A percentile compares a stretch with the other conserved stretches of the same genome.
phyloP scores from a whole-genome alignment of 1,140 invertebrate genomes.

The Drusus annulatus region DNA sequence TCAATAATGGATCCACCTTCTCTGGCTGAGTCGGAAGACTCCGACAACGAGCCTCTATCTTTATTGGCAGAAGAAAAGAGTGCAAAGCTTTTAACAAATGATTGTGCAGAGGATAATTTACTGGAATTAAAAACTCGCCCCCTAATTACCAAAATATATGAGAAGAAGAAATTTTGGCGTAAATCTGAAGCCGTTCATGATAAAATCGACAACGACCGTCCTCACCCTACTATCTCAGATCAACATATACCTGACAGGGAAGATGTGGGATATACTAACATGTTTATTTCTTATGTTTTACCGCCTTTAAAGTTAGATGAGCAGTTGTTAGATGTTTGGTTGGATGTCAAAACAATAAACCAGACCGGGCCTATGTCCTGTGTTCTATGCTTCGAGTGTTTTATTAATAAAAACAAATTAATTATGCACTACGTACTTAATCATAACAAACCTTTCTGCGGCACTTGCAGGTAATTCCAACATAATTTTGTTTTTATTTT shows the following conservation, averaged over 20 bases:
- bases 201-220: constrained; percentile 4
- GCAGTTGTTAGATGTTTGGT: constrained; percentile 65
- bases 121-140: constrained; percentile 44
- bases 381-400: constrained; percentile 67
- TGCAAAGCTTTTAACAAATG: constrained; percentile 5
- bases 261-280: constrained; percentile 32
- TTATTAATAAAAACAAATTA: constrained; percentile 68
- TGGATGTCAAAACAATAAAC: constrained; percentile 68
- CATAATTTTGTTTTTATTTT: too few relatives aligned
- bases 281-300: constrained; percentile 45
- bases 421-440: constrained; percentile 67
- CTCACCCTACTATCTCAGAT: neutral
- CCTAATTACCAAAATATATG: constrained; percentile 46
- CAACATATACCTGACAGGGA: neutral
- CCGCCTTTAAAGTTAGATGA: constrained; percentile 42
- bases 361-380: constrained; percentile 67
- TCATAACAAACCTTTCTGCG: constrained; percentile 69
- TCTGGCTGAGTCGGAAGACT: constrained; percentile 63
- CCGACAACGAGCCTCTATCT: constrained; percentile 68
- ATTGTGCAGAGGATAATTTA: constrained; percentile 40
- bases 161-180: constrained; percentile 43
- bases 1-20: constrained; percentile 37
- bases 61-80: constrained; percentile 65
- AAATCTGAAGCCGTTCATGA: constrained; percentile 37
- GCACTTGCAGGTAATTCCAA: constrained; percentile 66